Evolutionary conservation across 2,888 invertebrate species (phyloP), one percentile per base, ranked within the genome.

Genomic region (Nasonovia ribisnigri): DNA sequence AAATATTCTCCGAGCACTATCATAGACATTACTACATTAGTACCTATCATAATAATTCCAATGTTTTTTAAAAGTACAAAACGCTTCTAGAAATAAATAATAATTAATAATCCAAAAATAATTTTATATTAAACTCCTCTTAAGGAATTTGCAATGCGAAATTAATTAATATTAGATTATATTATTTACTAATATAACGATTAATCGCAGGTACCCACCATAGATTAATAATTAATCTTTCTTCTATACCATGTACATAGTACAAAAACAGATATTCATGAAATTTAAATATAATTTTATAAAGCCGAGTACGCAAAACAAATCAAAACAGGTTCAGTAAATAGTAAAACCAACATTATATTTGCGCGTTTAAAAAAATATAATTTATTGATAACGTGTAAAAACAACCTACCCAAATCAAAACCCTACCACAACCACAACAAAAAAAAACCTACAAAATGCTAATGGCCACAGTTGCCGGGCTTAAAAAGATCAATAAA

Each of bases 281-380:
- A 88, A 51, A 88, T n/a, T 51, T 36, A n/a, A 88, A n/a, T 48
- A 8, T 48, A 3, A 36, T 88, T 88, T 88, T 24, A 51, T 36
- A 88, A 36, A 29, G 10, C 46, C 3, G 16, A 88, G 48, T 51
- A 48, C 20, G 3, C 87, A 51, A 88, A 88, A 88, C 87, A 48
- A 88, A 51, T 88, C 86, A 48, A n/a, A 86, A 86, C 86, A 86
- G 86, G 86, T 86, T 46, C 29, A 77, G 20, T 77, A 77, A 77
- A 77, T 36, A 77, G 36, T 77, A 77, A 77, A 20, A 36, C 20
- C 36, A 77, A 20, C 20, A 77, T 36, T 6, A 20, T 77, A 36
- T 77, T 77, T 77, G 77, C 8, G 20, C 20, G 20, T 77, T 77
- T 77, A 36, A 77, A 77, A 77, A 36, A 67, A 43, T 86, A 48